Percentiles rank a stretch among this genome's conserved stretches.
Conservation (phyloP, 2,113 vertebrate genomes). For the Acanthisitta chloris region DNA sequence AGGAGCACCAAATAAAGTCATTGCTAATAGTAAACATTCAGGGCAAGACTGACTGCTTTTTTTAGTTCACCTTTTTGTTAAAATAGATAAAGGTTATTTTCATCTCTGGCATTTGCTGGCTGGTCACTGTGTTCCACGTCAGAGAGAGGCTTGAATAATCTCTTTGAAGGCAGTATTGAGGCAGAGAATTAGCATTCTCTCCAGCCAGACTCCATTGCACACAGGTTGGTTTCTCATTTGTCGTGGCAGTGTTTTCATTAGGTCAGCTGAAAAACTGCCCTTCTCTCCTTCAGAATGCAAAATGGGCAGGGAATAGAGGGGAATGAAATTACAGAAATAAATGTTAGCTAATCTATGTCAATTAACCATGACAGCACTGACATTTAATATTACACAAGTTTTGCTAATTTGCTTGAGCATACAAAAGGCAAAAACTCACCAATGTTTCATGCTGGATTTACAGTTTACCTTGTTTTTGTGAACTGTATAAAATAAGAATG, state of each 20-base stretch:
- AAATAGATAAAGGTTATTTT: slow-evolving; percentile 74
- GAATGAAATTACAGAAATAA: slow-evolving; percentile 12
- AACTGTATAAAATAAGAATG: neutral
- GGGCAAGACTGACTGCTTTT: slow-evolving; percentile 39
- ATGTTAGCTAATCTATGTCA: neutral
- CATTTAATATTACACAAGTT: neutral
- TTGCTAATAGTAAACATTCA: slow-evolving; percentile 50
- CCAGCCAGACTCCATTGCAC: slow-evolving; percentile 32
- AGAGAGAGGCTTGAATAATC: slow-evolving; percentile 70
- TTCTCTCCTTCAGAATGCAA: slow-evolving; percentile 39
- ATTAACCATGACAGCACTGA: neutral
- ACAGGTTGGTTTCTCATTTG: slow-evolving; percentile 68
- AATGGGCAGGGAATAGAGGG: neutral
- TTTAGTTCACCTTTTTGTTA: slow-evolving; percentile 61
- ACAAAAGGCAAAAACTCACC: neutral
- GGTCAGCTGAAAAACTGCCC: slow-evolving; percentile 50
- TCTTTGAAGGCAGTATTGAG: slow-evolving; percentile 65
- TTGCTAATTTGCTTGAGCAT: neutral
- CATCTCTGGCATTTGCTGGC: slow-evolving; percentile 66
- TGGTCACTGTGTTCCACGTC: slow-evolving; percentile 72
- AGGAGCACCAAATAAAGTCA: slow-evolving; percentile 5
- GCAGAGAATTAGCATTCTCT: slow-evolving; percentile 72
- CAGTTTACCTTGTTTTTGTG: neutral
- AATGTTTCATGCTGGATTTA: neutral
- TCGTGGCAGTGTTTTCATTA: slow-evolving; percentile 30